These are phyloP conservation scores for Pogona vitticeps DNA, from an alignment of 2,113 vertebrate species.

Conservation along the genomic window DNA sequence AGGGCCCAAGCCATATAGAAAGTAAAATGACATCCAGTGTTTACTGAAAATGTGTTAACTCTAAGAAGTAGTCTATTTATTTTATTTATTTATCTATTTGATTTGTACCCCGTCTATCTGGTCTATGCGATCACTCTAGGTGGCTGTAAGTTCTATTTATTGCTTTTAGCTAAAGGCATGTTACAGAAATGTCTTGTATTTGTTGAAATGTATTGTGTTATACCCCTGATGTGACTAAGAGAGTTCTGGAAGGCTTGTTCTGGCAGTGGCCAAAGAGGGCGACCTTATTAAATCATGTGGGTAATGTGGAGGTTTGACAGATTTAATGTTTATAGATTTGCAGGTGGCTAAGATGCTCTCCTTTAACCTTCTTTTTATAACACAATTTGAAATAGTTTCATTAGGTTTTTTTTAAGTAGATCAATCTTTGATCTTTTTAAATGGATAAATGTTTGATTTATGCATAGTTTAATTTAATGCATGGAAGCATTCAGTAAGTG, in stretches of 20 bases:
- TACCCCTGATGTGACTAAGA: not conserved
- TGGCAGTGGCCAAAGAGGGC: not conserved
- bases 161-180: not conserved
- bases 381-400: not conserved
- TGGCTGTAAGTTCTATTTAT: not conserved
- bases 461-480: not conserved
- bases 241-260: not conserved
- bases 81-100: too few species aligned
- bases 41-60: slow-evolving; percentile 37
- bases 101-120: too few species aligned
- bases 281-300: not conserved
- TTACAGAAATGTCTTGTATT: not conserved
- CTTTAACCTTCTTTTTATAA: slow-evolving; percentile 7
- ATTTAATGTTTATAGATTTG: not conserved
- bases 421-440: too few species aligned
- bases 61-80: not conserved
- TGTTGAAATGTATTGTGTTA: not conserved
- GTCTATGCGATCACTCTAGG: too few species aligned
- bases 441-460: not conserved
- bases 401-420: not conserved
- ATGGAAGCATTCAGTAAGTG: not conserved
- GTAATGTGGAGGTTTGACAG: not conserved
- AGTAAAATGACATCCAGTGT: not conserved
- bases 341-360: not conserved
- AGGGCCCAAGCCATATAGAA: slow-evolving; percentile 15